These are phyloP conservation scores for Heliconius cydno DNA, from an alignment of 2,888 invertebrate species.

Conservation along the genomic window DNA sequence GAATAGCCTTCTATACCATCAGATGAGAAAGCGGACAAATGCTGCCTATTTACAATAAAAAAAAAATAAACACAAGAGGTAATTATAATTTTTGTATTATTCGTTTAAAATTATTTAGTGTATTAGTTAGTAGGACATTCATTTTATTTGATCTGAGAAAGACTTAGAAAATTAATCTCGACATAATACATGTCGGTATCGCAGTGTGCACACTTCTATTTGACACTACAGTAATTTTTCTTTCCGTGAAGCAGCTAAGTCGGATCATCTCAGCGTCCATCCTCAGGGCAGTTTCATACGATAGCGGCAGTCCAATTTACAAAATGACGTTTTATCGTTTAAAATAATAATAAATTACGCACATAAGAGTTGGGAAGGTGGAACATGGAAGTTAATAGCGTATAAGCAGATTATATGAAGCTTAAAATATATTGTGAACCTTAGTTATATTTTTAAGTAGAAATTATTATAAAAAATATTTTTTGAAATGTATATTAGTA, in stretches of 20 bases:
- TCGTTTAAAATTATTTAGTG: background rate
- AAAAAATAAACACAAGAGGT: no score
- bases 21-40: no score
- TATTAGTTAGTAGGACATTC: no score
- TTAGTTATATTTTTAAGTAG: background rate
- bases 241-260: slow-evolving; percentile 49
- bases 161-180: background rate
- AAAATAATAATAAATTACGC: slow-evolving; percentile 18
- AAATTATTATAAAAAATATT: background rate
- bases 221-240: slow-evolving; percentile 49
- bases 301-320: slow-evolving; percentile 27
- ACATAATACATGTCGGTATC: slow-evolving; percentile 24
- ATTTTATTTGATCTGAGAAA: background rate
- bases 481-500: background rate
- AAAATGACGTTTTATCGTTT: slow-evolving; percentile 23
- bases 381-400: background rate
- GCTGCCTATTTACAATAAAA: no score
- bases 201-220: slow-evolving; percentile 34
- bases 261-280: slow-evolving; percentile 47
- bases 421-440: background rate
- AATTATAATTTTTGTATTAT: no score
- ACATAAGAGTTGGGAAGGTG: slow-evolving; percentile 12
- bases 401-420: background rate
- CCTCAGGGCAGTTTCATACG: slow-evolving; percentile 25
- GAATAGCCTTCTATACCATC: no score